Evolutionary conservation across 1,140 invertebrate genomes (phyloP), one percentile per base, ranked within the genome.

Genomic region (Mercenaria mercenaria): DNA sequence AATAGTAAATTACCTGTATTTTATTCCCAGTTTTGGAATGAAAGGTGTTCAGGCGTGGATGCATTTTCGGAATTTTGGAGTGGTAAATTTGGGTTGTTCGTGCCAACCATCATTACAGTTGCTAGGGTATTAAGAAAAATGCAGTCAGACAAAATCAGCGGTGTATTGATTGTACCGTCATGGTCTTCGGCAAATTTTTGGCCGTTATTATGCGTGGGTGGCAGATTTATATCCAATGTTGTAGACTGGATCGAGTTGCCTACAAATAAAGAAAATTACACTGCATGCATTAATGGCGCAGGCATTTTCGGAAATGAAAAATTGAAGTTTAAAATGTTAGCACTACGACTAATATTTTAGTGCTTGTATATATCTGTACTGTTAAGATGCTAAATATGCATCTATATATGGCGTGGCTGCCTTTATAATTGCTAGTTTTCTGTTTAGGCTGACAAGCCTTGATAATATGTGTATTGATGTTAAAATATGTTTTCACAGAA

Each of bases 261-360:
- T 20, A 52, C 32, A n/a, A 37, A 74, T 34, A 89, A 83, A 50
- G 4, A 41, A 56, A 69, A 37, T 43, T 89, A 74, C 79, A 76
- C 23, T 61, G 18, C 32, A 23, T 77, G 69, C 47, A 76, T 37
- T 64, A 59, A 37, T 47, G 50, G 74, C 20, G 34, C 8, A 59
- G 84, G 72, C 23, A 11, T 87, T 0, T 87, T 87, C 29, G 84
- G 72, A 13, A 77, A 77, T 15, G 26, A 56, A 61, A 23, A 64
- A 64, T 34, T 87, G 6, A 77, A 26, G 26, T 87, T 77, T 47
- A n/a, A 37, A 15, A 87, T 77, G 84, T 41, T 87, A 43, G 84
- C 84, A 0, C 77, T 84, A 56, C 6, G 52, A 56, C 15, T 20
- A 3, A 56, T 13, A 23, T 56, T 56, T 23, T 8, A 23, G n/a